A percentile compares a stretch with the other conserved stretches of the same genome.
These are phyloP conservation scores for Urocolius indicus DNA, from an alignment of 2,113 vertebrate species.

Conservation along the genomic window DNA sequence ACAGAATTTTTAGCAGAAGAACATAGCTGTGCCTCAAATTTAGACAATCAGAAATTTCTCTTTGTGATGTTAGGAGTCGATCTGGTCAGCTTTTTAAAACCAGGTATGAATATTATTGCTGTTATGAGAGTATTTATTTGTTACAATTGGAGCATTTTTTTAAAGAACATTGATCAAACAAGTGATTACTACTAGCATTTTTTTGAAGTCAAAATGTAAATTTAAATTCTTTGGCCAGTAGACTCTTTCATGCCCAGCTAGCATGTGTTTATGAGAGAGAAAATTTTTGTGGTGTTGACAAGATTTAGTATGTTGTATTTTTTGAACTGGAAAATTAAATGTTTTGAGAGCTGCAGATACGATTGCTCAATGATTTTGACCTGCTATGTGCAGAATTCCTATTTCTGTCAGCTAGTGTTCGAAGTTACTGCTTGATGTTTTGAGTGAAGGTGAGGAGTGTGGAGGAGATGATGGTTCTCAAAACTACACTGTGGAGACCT, in stretches of 20 bases:
- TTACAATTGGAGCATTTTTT: background rate
- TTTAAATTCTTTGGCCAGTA: background rate
- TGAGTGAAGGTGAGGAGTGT: background rate
- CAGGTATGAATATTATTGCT: background rate
- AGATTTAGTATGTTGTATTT: background rate
- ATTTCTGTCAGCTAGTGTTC: accelerated
- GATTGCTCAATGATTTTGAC: background rate
- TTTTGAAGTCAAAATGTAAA: background rate
- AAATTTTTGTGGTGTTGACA: background rate
- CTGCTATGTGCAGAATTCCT: background rate
- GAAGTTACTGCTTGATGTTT: background rate
- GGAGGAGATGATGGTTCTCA: background rate
- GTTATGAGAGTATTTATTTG: background rate
- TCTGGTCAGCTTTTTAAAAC: background rate
- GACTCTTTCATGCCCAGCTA: background rate
- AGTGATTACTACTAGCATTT: background rate
- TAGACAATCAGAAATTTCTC: background rate
- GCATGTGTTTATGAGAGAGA: background rate
- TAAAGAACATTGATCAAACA: background rate
- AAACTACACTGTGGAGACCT: background rate
- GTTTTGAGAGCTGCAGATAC: background rate
- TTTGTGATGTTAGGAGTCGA: background rate
- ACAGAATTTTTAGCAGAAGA: background rate
- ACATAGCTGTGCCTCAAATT: background rate
- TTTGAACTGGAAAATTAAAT: background rate